phyloP scores from a whole-genome alignment of 1,140 invertebrate species.

The Ceratitis capitata region DNA sequence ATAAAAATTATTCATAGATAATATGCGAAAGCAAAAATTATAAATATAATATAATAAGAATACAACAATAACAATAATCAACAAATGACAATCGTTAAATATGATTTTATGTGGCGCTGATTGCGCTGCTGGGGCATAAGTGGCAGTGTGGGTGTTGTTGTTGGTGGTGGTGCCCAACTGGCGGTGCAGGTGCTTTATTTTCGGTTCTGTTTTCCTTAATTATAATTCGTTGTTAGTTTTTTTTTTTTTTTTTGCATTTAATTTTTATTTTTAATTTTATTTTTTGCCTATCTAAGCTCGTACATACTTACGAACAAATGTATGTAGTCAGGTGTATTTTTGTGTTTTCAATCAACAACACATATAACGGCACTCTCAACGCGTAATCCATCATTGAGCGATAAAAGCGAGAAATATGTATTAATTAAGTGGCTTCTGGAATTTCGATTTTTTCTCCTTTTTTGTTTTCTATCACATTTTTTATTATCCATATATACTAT shows the following conservation, averaged over 20 bases:
- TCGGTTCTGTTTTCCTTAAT: background rate
- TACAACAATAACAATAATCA: background rate
- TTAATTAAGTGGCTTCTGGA: background rate
- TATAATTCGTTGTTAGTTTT: background rate
- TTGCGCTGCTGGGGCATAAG: background rate
- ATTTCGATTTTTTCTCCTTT: too few relatives aligned
- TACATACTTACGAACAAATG: background rate
- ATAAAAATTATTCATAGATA: constrained; percentile 12
- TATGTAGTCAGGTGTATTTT: too few relatives aligned
- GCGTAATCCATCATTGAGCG: constrained; percentile 12
- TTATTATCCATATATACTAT: background rate
- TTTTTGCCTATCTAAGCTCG: background rate
- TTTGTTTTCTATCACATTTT: too few relatives aligned
- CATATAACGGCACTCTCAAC: background rate
- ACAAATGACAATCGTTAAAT: background rate
- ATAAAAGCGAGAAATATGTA: background rate
- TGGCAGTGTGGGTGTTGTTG: too few relatives aligned
- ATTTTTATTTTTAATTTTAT: background rate
- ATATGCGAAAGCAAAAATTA: constrained; percentile 1
- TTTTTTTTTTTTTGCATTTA: background rate
- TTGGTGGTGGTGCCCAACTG: background rate
- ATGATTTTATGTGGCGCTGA: background rate
- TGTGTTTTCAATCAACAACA: background rate
- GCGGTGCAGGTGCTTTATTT: background rate
- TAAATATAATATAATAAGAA: background rate